Percentiles rank a stretch among this genome's conserved stretches.
These are phyloP conservation scores for Phalanger gymnotis DNA, from an alignment of 2,797 vertebrate genomes.

Conservation along the genomic window DNA sequence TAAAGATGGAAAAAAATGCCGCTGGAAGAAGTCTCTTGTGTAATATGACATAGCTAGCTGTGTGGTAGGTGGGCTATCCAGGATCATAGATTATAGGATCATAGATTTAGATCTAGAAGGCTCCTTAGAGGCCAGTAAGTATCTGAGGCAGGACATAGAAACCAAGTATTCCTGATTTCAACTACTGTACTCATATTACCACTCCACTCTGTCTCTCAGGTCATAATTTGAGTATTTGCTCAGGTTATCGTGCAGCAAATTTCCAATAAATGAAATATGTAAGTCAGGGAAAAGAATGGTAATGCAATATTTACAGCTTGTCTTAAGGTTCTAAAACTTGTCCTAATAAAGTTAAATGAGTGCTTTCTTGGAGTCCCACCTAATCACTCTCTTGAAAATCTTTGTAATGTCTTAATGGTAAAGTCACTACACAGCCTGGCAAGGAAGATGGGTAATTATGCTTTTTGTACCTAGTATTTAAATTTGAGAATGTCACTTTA, in stretches of 20 bases:
- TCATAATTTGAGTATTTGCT: slow-evolving; percentile 5
- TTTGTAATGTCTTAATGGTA: slow-evolving; percentile 61
- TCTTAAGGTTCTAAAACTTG: slow-evolving; percentile 77
- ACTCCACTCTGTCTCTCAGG: not conserved
- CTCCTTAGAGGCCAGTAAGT: not conserved
- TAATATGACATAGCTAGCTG: not conserved
- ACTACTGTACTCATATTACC: not conserved
- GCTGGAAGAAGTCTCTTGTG: not conserved
- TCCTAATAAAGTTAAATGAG: slow-evolving; percentile 78
- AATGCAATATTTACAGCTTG: slow-evolving; percentile 77
- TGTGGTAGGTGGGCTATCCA: not conserved
- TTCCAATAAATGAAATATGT: slow-evolving; percentile 58
- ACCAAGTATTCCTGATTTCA: not conserved
- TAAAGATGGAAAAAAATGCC: not conserved
- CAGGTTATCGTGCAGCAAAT: slow-evolving; percentile 55
- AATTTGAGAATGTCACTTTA: slow-evolving; percentile 70
- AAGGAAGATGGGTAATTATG: slow-evolving; percentile 64
- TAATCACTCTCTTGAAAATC: slow-evolving; percentile 77
- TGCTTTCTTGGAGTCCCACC: slow-evolving; percentile 73
- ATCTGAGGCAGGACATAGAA: not conserved
- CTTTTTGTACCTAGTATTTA: slow-evolving; percentile 54
- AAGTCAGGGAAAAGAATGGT: slow-evolving; percentile 73
- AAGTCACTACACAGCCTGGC: slow-evolving; percentile 70
- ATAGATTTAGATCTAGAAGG: not conserved
- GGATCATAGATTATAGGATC: not conserved